Evolutionary conservation across 2,113 vertebrate species (phyloP).

Genomic region (Camelus dromedarius): DNA sequence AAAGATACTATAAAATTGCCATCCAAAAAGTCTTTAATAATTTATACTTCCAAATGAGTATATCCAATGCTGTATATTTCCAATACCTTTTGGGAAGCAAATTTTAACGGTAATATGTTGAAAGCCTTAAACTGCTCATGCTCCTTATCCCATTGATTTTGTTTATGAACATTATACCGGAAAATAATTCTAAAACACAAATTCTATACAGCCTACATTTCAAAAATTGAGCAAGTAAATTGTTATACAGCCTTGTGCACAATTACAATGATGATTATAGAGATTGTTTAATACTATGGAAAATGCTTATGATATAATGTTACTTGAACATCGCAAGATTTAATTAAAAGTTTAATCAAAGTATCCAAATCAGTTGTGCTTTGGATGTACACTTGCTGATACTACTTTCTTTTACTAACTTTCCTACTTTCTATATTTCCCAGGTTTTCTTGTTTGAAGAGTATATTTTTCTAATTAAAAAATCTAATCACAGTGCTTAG

Average conservation of each 20-base stretch:
- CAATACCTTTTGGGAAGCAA: neutral
- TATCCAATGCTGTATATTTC: neutral
- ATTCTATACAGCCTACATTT: neutral
- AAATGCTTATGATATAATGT: neutral
- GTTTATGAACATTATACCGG: neutral
- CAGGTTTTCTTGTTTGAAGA: neutral
- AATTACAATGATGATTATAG: neutral
- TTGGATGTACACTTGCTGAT: neutral
- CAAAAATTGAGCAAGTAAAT: neutral
- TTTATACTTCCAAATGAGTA: conserved; percentile 22
- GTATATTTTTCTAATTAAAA: neutral
- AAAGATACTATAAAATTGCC: conserved; percentile 33
- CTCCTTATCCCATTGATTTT: conserved; percentile 30
- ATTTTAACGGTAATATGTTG: neutral
- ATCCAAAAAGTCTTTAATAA: conserved; percentile 53
- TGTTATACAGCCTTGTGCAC: neutral
- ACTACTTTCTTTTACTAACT: neutral
- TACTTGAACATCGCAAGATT: conserved; percentile 25
- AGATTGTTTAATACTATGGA: neutral
- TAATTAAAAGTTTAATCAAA: neutral
- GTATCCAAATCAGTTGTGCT: neutral
- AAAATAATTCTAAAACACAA: conserved; percentile 43
- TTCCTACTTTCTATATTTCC: neutral
- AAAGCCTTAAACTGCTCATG: conserved; percentile 21
- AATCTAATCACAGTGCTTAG: neutral